A percentile compares a stretch with the other conserved stretches of the same genome.
Evolutionary conservation across 2,888 invertebrate genomes (phyloP).

Genomic region (Lithophane semibrunnea): DNA sequence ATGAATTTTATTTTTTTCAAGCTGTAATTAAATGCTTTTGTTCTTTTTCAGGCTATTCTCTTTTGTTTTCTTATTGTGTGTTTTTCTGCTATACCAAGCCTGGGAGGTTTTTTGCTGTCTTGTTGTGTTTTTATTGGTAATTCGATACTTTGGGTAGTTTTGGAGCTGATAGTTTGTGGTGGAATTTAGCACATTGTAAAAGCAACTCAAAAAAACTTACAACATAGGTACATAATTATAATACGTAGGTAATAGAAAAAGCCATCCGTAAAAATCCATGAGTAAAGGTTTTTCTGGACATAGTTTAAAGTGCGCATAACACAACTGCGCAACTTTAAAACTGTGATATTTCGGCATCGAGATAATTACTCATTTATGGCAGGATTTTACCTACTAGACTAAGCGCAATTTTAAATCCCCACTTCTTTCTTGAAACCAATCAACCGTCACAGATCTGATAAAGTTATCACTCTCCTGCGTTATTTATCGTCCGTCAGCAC

Average conservation of each 20-base stretch:
- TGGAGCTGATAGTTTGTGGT: background rate
- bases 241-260: no score
- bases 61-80: background rate
- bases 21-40: conserved; percentile 4
- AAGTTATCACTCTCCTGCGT: conserved; percentile 1
- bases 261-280: no score
- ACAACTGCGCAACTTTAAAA: background rate
- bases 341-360: background rate
- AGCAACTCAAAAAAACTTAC: background rate
- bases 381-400: no score
- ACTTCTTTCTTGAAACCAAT: background rate
- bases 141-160: background rate
- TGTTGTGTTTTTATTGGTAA: background rate
- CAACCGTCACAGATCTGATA: background rate
- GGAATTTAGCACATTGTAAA: background rate
- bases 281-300: no score
- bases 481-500: conserved; percentile 29
- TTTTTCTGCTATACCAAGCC: background rate
- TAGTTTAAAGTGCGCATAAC: no score
- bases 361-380: no score
- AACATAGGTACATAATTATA: no score
- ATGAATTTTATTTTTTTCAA: background rate
- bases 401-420: background rate
- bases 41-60: background rate
- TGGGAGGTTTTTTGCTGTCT: background rate